Evolutionary conservation across 2,113 vertebrate genomes (phyloP).

Genomic region (Bothrops jararaca): DNA sequence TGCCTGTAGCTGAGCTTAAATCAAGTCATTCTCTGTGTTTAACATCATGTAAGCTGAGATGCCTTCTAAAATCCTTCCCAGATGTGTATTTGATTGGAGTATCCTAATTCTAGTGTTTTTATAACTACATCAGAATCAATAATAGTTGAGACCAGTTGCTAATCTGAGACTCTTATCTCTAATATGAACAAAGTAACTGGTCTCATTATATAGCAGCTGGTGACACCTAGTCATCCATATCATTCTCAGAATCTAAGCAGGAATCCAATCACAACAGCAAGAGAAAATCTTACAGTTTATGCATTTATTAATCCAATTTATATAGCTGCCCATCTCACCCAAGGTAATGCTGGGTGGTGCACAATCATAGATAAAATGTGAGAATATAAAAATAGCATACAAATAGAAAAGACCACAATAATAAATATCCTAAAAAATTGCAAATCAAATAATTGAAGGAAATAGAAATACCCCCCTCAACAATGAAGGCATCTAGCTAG

Average conservation of each 20-base stretch:
- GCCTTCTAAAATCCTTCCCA: neutral
- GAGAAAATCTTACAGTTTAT: neutral
- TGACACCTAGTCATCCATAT: neutral
- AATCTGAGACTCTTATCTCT: neutral
- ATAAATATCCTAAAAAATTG: neutral
- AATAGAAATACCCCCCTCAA: neutral
- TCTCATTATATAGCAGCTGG: neutral
- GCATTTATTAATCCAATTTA: neutral
- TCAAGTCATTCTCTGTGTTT: neutral
- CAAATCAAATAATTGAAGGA: neutral
- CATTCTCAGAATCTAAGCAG: neutral
- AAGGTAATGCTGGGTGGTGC: neutral
- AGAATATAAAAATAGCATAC: neutral
- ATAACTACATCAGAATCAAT: neutral
- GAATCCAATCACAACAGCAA: neutral
- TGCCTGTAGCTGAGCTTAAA: neutral
- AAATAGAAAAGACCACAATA: neutral
- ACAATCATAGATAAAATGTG: neutral
- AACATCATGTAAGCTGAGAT: neutral
- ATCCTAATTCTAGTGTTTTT: neutral
- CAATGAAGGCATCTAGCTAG: neutral
- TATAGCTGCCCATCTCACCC: neutral
- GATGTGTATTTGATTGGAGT: neutral
- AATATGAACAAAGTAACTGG: neutral
- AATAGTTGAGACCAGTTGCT: neutral